A percentile compares a stretch with the other conserved stretches of the same genome.
Conservation (phyloP, 2,888 invertebrate species). For the Oxyscelio sp. region DNA sequence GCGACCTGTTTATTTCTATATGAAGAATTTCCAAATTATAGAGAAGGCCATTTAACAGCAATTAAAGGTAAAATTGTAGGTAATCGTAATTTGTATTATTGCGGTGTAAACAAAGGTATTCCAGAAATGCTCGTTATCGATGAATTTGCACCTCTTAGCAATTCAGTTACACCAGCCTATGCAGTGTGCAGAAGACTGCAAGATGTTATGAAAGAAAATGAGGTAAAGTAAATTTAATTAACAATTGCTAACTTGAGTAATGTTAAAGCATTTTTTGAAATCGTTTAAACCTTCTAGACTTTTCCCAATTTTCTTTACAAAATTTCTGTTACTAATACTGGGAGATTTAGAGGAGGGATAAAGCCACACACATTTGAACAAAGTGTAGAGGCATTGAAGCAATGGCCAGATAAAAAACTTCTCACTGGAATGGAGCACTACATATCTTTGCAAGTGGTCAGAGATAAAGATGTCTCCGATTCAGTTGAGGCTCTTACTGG, state of each 20-base stretch:
- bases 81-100: conserved; percentile 95
- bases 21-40: conserved; percentile 90
- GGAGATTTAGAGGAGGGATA: conserved; percentile 88
- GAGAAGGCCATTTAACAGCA: conserved; percentile 94
- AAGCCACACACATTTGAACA: conserved; percentile 81
- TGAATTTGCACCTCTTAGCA: conserved; percentile 91
- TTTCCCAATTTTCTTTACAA: conserved; percentile 89
- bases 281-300: no score
- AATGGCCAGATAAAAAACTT: conserved; percentile 84
- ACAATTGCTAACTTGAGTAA: no score
- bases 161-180: conserved; percentile 95
- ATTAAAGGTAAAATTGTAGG: conserved; percentile 93
- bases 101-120: conserved; percentile 88
- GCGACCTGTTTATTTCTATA: conserved; percentile 93
- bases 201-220: conserved; percentile 85
- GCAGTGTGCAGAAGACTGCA: conserved; percentile 90
- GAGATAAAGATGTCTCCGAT: conserved; percentile 94
- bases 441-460: conserved; percentile 89
- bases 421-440: conserved; percentile 89
- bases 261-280: no score
- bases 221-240: no score
- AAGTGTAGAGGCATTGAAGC: conserved; percentile 83
- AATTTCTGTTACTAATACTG: conserved; percentile 88
- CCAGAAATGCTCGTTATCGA: conserved; percentile 90
- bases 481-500: conserved; percentile 96